These are phyloP conservation scores for Rhabdornis inornatus DNA, from an alignment of 2,113 vertebrate species.

Conservation along the genomic window DNA sequence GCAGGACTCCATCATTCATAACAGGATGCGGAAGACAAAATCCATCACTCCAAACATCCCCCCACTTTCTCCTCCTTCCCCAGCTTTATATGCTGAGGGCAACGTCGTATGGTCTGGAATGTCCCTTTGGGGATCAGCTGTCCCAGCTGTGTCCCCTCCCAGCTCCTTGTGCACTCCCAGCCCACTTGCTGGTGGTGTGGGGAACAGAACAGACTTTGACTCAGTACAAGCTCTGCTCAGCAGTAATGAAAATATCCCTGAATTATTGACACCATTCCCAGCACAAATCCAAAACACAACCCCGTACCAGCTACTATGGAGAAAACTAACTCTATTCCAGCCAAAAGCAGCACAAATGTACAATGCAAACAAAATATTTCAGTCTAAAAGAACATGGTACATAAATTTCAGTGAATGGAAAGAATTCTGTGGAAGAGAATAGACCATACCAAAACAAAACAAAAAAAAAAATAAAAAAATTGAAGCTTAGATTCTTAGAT, in stretches of 20 bases:
- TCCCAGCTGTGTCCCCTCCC: neutral
- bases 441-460: neutral
- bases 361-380: neutral
- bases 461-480: neutral
- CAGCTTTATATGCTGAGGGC: neutral
- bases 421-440: neutral
- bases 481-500: too few species aligned
- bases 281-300: neutral
- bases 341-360: neutral
- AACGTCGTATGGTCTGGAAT: neutral
- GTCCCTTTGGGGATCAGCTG: neutral
- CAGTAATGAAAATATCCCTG: neutral
- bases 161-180: too few species aligned
- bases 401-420: neutral
- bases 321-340: neutral
- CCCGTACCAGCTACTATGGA: rapidly evolving
- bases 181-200: neutral
- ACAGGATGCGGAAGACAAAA: neutral
- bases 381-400: neutral
- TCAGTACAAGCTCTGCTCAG: neutral
- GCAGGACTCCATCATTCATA: neutral
- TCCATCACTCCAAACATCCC: neutral
- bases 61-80: neutral
- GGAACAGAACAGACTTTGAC: neutral
- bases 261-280: neutral